Conservation (phyloP, 1,140 invertebrate species). For the Latrodectus geometricus region DNA sequence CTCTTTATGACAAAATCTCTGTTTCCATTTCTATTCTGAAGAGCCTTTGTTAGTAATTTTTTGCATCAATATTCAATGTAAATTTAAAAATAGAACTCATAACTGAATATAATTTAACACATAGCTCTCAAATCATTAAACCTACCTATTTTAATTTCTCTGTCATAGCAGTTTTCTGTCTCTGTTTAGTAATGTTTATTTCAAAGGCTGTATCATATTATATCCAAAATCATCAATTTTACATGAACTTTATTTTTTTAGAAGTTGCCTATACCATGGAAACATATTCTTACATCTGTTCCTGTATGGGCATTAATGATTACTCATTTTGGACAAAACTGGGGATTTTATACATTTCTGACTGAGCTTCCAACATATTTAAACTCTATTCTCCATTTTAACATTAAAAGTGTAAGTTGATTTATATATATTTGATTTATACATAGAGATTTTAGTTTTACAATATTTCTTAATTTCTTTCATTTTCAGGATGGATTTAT, state of each 20-base stretch:
- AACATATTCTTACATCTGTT: slow-evolving; percentile 79
- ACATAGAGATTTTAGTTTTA: background rate
- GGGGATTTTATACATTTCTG: slow-evolving; percentile 93
- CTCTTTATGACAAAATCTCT: too few species aligned
- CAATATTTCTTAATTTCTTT: background rate
- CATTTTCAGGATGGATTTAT: slow-evolving; percentile 73
- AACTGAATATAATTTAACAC: too few species aligned
- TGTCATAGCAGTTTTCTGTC: too few species aligned
- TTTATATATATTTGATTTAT: background rate
- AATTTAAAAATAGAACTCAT: too few species aligned
- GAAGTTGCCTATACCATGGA: slow-evolving; percentile 76
- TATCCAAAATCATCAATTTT: too few species aligned
- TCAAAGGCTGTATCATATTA: too few species aligned
- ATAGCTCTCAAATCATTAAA: too few species aligned
- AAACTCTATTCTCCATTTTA: slow-evolving; percentile 80
- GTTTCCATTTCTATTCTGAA: too few species aligned
- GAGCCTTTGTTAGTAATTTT: too few species aligned
- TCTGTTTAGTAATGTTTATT: too few species aligned
- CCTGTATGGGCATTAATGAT: slow-evolving; percentile 93
- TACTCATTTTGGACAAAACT: slow-evolving; percentile 90
- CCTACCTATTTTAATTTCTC: too few species aligned
- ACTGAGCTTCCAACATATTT: slow-evolving; percentile 80
- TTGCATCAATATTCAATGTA: too few species aligned
- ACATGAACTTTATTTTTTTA: slow-evolving; percentile 3
- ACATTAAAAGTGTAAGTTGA: slow-evolving; percentile 80